A percentile compares a stretch with the other conserved stretches of the same genome.
Evolutionary conservation across 2,888 invertebrate genomes (phyloP).

Genomic region (Hyposoter dolosus): DNA sequence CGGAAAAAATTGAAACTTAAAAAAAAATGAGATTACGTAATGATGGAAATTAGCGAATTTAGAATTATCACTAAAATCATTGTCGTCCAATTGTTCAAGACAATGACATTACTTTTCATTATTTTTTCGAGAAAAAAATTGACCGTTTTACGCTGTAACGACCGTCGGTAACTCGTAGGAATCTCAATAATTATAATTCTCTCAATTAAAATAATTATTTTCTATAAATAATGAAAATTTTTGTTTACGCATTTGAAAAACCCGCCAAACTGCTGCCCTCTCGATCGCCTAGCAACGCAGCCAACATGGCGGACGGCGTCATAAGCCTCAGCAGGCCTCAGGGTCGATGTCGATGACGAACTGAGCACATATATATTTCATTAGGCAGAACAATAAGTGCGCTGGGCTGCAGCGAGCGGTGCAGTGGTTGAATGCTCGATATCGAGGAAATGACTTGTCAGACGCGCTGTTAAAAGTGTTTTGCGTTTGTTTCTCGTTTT

Average conservation of each 20-base stretch:
- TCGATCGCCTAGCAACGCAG: constrained; percentile 40
- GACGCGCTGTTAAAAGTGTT: not conserved
- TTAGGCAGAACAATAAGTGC: not conserved
- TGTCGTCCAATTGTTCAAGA: too few species aligned
- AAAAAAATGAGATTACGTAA: not conserved
- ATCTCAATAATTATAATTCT: too few species aligned
- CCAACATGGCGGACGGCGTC: constrained; percentile 52
- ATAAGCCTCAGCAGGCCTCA: not conserved
- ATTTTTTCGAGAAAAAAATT: not conserved
- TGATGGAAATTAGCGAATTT: too few species aligned
- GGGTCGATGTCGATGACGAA: not conserved
- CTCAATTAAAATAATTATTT: too few species aligned
- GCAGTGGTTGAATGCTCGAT: not conserved
- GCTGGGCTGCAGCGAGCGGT: not conserved
- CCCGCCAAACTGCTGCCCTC: not conserved
- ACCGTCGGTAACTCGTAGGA: too few species aligned
- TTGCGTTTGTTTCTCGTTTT: not conserved
- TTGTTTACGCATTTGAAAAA: not conserved
- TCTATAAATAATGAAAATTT: not conserved
- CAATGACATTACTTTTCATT: not conserved
- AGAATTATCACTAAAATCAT: too few species aligned
- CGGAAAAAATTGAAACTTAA: not conserved
- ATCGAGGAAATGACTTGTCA: not conserved
- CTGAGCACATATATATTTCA: not conserved
- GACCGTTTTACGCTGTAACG: too few species aligned